A percentile compares a stretch with the other conserved stretches of the same genome.
These are phyloP conservation scores for Echinometra lucunter DNA, from an alignment of 53 echinoderm and acorn worm species.

Conservation along the genomic window DNA sequence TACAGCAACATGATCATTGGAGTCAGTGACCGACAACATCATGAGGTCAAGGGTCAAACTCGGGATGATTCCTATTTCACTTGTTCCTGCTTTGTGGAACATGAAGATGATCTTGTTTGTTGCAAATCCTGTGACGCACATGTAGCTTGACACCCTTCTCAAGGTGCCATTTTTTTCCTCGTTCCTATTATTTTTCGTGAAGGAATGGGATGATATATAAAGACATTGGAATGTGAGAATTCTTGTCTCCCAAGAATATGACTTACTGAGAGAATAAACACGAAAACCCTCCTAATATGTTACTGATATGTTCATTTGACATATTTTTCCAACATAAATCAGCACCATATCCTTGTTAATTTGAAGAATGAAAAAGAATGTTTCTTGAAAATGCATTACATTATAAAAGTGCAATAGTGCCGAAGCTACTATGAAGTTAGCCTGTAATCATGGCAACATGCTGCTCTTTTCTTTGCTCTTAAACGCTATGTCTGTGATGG, in stretches of 20 bases:
- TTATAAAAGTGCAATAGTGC: neutral
- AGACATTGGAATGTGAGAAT: conserved; percentile 18
- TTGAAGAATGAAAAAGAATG: neutral
- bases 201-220: conserved; percentile 12
- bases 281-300: neutral
- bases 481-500: no score
- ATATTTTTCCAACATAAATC: neutral
- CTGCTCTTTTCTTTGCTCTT: no score
- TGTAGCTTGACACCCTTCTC: conserved; percentile 29
- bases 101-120: conserved; percentile 61
- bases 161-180: neutral
- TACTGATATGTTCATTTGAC: conserved; percentile 18
- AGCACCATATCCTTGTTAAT: neutral
- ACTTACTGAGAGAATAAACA: neutral
- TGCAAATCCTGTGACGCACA: conserved; percentile 35
- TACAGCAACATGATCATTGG: conserved; percentile 20
- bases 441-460: no score
- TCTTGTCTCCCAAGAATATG: neutral
- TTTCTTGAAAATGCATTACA: neutral
- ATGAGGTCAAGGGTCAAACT: conserved; percentile 45
- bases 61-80: conserved; percentile 44
- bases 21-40: conserved; percentile 57
- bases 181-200: conserved; percentile 3
- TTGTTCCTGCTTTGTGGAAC: neutral
- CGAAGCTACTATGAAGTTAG: no score